Percentiles rank a stretch among this genome's conserved stretches.
These are phyloP conservation scores for Colistium nudipinnis DNA, from an alignment of 2,113 vertebrate species.

Conservation along the genomic window DNA sequence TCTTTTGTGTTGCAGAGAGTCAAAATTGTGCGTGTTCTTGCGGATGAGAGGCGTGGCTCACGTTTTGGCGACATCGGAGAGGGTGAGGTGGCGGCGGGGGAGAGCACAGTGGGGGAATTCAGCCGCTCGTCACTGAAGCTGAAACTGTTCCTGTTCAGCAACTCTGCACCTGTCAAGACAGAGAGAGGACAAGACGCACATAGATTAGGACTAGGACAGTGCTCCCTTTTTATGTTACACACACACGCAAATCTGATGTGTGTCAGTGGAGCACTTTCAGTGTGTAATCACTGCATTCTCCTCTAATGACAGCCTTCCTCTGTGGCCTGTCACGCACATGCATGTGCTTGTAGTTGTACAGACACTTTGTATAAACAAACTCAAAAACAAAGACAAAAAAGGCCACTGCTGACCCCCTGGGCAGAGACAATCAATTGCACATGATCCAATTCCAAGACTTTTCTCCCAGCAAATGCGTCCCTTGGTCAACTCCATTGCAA, in stretches of 20 bases:
- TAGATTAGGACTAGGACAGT: neutral
- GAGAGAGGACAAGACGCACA: constrained; percentile 5
- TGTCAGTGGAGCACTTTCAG: constrained; percentile 48
- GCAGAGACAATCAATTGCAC: no score
- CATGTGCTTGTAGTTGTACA: constrained; percentile 8
- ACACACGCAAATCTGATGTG: constrained; percentile 13
- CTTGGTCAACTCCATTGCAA: no score
- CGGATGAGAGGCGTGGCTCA: constrained; percentile 52
- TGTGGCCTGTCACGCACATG: constrained; percentile 11
- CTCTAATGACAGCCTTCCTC: constrained; percentile 53
- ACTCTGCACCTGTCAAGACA: constrained; percentile 87
- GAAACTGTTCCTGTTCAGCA: constrained; percentile 91
- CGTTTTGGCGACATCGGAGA: constrained; percentile 86
- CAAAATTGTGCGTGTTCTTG: neutral
- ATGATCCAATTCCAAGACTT: no score
- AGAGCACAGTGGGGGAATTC: constrained; percentile 85
- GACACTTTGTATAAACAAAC: constrained; percentile 5
- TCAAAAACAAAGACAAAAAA: no score
- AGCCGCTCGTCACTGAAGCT: constrained; percentile 95
- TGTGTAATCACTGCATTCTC: constrained; percentile 60
- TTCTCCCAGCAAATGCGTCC: no score
- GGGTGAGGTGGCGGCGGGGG: constrained; percentile 79
- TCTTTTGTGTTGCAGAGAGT: no score
- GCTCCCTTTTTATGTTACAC: neutral
- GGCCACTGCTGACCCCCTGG: no score